Evolutionary conservation across 2,113 vertebrate genomes (phyloP), one percentile per base, ranked within the genome.

Genomic region (Sisor rabdophorus): DNA sequence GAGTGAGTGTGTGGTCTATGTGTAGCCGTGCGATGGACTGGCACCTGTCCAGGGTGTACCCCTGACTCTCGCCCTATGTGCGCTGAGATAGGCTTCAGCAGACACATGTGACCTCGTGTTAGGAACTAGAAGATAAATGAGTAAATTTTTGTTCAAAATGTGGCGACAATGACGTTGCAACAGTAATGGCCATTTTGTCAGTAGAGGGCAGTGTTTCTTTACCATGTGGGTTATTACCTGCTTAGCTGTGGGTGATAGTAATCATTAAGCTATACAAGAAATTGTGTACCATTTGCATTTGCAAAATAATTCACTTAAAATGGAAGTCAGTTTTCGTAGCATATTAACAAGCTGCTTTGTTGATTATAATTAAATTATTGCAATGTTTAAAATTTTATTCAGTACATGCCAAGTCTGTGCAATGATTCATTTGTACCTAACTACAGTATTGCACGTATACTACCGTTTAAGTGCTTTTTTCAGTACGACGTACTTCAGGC

Each of bases 161-260:
- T n/a, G n/a, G n/a, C n/a, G 32, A 36, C 56, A 8, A 55, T 16
- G 65, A 53, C 53, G 40, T 8, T 17, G 20, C 40, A 24, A 22
- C n/a, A 48, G 44, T 50, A 55, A 50, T 20, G 0, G 2, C 13
- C 24, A 20, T 10, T 16, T 69, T 22, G 68, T 26, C 80, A 78
- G 48, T 53, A 81, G 80, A 44, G 56, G 80, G 75, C 80, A 73
- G 15, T 74, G 70, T n/a, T 74, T 70, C 64, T 75, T 30, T 22
- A 71, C 55, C 19, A 20, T 0, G 24, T 47, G 56, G 53, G 32
- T 26, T 61, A 56, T 12, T 58, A 28, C n/a, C 36, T 1, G 9
- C 32, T n/a, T 16, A 63, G 2, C n/a, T 40, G 7, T 54, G 15
- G 19, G 9, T 68, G 19, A 61, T 36, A 72, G 73, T 19, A 32